Conservation (phyloP, 2,797 vertebrate species). For the Emys orbicularis region DNA sequence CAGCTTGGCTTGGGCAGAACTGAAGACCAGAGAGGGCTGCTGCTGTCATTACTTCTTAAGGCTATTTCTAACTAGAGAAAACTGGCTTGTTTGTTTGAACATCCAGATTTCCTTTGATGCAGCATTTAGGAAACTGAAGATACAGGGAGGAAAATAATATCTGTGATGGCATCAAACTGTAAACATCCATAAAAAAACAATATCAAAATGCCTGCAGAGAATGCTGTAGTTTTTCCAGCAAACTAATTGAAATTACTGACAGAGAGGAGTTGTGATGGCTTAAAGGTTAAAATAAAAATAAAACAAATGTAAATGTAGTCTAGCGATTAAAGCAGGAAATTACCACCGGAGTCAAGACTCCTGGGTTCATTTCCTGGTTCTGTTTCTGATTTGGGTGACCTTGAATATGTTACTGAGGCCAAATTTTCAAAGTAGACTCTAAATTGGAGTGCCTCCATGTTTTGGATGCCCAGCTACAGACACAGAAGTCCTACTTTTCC, state of each 20-base stretch:
- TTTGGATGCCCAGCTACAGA: not conserved
- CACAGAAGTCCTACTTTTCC: not conserved
- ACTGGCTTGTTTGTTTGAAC: slow-evolving; percentile 52
- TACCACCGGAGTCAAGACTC: not conserved
- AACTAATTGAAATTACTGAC: slow-evolving; percentile 49
- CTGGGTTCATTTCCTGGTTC: slow-evolving; percentile 10
- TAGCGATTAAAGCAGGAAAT: slow-evolving; percentile 59
- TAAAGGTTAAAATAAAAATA: slow-evolving; percentile 63
- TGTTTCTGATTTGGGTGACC: slow-evolving; percentile 23
- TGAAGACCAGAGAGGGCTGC: slow-evolving; percentile 29
- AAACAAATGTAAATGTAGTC: slow-evolving; percentile 48
- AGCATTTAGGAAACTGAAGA: slow-evolving; percentile 53
- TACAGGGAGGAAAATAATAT: slow-evolving; percentile 41
- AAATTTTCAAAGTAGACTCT: slow-evolving; percentile 22
- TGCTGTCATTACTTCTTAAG: slow-evolving; percentile 57
- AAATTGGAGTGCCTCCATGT: not conserved
- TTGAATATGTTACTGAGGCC: not conserved
- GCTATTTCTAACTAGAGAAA: slow-evolving; percentile 51
- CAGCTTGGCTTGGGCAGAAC: slow-evolving; percentile 17
- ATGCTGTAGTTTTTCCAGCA: slow-evolving; percentile 29
- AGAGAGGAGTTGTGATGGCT: slow-evolving; percentile 17
- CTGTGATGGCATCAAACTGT: not conserved
- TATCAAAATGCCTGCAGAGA: slow-evolving; percentile 53
- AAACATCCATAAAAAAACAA: slow-evolving; percentile 55
- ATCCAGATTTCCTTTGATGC: slow-evolving; percentile 40